Base-by-base conservation (phyloP, 2,113 vertebrate species). In the Elanoides forficatus region DNA sequence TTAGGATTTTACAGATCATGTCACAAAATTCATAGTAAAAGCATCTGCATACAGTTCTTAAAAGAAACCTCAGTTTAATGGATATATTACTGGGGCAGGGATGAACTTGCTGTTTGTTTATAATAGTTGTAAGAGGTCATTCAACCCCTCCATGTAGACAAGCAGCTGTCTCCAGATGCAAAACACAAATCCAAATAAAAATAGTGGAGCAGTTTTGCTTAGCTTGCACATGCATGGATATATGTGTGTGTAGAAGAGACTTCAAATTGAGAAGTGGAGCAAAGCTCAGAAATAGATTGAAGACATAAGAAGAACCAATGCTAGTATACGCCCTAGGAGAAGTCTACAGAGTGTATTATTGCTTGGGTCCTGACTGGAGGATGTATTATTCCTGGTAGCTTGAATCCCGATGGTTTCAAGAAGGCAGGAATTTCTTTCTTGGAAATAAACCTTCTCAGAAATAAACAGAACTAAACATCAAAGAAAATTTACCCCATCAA, bases 371-470 rank as follows among this genome's bases (percentile, higher is more conserved):
- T 82, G 70, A 27, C 8, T 48, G 55, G 32, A 58, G 25, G 2
- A 42, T 26, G 30, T 56, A 62, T 60, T 80, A 23, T 65, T 83
- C 80, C 48, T 91, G 62, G 8, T 86, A 73, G 34, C 65, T 85
- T 75, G 63, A 87, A 68, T 36, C 70, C 52, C 42, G 13, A 47
- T 76, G 4, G 48, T 85, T 91, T 93, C 58, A 88, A 93, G 45
- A 88, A 91, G 84, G 47, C 52, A 32, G n/a, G 20, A 59, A 22
- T 81, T 88, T 72, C 21, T 71, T 89, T 81, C 30, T 56, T 63
- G 40, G 50, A 91, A 91, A 93, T 25, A 91, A 95, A 81, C 30
- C 5, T 91, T 78, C 59, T 75, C 45, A 87, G 84, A 96, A 91
- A 93, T 70, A 94, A 92, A 56, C 48, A 78, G 58, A 87, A 76